Evolutionary conservation across 2,797 vertebrate species (phyloP).

Genomic region (Peromyscus attwateri): DNA sequence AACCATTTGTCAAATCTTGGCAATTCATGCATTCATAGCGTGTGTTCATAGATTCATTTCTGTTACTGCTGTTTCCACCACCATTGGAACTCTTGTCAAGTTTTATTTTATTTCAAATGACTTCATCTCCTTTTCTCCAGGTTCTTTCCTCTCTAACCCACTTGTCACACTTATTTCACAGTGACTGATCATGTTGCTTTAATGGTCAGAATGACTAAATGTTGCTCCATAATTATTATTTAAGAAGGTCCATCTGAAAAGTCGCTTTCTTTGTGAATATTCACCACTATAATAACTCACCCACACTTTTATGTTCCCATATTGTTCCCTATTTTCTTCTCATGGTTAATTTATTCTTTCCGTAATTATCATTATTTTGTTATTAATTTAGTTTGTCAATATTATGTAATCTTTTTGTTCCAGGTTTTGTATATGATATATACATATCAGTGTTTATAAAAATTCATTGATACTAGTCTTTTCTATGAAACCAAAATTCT

Average conservation of each 20-base stretch:
- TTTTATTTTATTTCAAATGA: background rate
- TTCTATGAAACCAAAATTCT: slow-evolving; percentile 29
- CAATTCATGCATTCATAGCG: background rate
- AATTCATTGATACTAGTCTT: background rate
- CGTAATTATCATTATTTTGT: background rate
- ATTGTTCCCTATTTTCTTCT: background rate
- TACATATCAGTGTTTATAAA: slow-evolving; percentile 7
- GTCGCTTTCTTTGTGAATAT: background rate
- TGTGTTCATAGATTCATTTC: background rate
- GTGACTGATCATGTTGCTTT: background rate
- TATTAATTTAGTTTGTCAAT: background rate
- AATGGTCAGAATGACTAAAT: background rate
- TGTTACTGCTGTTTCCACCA: background rate
- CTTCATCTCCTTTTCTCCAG: background rate
- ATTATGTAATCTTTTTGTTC: slow-evolving; percentile 14
- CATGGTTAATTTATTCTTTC: slow-evolving; percentile 38
- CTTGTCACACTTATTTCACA: background rate
- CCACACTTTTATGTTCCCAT: background rate
- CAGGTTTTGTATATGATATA: background rate
- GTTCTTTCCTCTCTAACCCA: background rate
- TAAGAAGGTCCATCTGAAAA: background rate
- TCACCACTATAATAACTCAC: background rate
- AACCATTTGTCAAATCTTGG: background rate
- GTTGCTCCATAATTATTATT: background rate
- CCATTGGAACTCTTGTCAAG: background rate